Conservation (phyloP, 1,140 invertebrate species). For the Heliothis virescens region DNA sequence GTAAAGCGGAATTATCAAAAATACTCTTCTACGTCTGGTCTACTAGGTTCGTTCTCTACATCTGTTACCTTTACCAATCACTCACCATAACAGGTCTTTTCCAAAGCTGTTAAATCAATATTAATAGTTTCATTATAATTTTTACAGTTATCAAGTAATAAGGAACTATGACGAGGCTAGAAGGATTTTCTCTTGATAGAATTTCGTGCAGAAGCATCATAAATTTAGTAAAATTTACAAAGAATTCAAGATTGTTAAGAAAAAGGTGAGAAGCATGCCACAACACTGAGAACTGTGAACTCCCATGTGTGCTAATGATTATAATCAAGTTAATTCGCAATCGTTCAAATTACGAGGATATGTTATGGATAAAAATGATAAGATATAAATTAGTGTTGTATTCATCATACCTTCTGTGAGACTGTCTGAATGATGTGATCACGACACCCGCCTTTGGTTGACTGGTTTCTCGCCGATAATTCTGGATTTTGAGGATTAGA, state of each 20-base stretch:
- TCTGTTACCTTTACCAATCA: slow-evolving; percentile 77
- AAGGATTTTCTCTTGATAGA: slow-evolving; percentile 47
- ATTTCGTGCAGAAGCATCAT: slow-evolving; percentile 69
- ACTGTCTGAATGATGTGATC: slow-evolving; percentile 96
- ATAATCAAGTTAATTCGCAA: slow-evolving; percentile 36
- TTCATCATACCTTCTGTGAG: slow-evolving; percentile 92
- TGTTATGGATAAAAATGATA: slow-evolving; percentile 18
- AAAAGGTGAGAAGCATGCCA: slow-evolving; percentile 72
- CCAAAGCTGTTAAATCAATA: slow-evolving; percentile 85
- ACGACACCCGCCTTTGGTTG: slow-evolving; percentile 93
- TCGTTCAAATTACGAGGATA: slow-evolving; percentile 4
- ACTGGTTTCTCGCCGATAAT: slow-evolving; percentile 83
- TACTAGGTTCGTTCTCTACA: slow-evolving; percentile 69
- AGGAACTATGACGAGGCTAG: slow-evolving; percentile 40
- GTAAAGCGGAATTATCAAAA: slow-evolving; percentile 72
- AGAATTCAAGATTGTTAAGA: slow-evolving; percentile 56
- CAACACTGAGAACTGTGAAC: slow-evolving; percentile 68
- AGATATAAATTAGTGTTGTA: not conserved
- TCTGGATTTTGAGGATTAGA: slow-evolving; percentile 66
- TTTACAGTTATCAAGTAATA: slow-evolving; percentile 47
- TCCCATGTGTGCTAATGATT: slow-evolving; percentile 59
- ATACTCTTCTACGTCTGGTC: slow-evolving; percentile 72
- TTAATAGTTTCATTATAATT: slow-evolving; percentile 67
- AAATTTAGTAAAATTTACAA: slow-evolving; percentile 53
- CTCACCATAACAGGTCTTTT: slow-evolving; percentile 86